These are phyloP conservation scores for Emydura subglobosa DNA, from an alignment of 2,113 vertebrate genomes.

Conservation along the genomic window DNA sequence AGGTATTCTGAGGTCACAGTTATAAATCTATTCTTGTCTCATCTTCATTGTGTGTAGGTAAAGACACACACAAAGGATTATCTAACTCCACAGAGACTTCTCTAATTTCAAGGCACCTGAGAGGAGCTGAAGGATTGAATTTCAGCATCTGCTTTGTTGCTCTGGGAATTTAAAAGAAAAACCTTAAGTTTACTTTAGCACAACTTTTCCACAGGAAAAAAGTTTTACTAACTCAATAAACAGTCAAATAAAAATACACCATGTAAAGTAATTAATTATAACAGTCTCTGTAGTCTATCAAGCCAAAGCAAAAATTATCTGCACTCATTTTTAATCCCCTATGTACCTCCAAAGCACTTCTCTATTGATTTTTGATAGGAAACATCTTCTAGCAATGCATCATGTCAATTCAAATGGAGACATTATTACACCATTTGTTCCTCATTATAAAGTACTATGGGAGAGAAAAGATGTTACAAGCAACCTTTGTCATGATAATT, in stretches of 20 bases:
- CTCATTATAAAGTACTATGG: not conserved
- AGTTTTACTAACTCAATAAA: not conserved
- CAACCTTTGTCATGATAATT: not conserved
- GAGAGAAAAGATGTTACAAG: not conserved
- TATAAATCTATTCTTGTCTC: not conserved
- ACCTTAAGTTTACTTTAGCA: not conserved
- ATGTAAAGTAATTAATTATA: not conserved
- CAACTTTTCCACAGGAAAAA: not conserved
- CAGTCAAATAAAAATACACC: not conserved
- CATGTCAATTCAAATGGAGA: not conserved
- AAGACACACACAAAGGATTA: not conserved
- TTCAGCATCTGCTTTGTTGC: not conserved
- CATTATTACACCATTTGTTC: not conserved
- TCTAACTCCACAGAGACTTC: not conserved
- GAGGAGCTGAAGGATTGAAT: not conserved
- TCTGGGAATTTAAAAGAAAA: not conserved
- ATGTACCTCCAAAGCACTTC: not conserved
- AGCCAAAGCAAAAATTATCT: not conserved
- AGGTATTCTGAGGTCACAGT: not conserved
- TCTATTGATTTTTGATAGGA: not conserved
- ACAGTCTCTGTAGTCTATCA: not conserved
- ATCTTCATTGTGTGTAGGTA: not conserved
- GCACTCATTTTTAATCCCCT: not conserved
- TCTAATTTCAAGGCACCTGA: not conserved
- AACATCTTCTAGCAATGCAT: not conserved